Evolutionary conservation across 2,113 vertebrate genomes (phyloP).

Genomic region (Taurulus bubalis): DNA sequence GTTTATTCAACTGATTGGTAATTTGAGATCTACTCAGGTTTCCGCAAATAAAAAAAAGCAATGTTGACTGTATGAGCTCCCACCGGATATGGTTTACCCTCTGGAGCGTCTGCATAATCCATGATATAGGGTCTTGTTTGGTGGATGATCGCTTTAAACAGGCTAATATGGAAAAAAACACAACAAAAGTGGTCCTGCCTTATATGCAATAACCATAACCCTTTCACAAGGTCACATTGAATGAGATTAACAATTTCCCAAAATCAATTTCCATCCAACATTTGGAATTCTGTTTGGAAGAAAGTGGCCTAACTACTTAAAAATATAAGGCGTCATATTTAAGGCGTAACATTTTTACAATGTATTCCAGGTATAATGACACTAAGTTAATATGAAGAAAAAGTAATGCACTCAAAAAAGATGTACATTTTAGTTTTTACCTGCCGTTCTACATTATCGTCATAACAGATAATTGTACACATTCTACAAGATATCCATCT

Average conservation of each 20-base stretch:
- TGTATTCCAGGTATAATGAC: background rate
- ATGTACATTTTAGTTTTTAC: too few species aligned
- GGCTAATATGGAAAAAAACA: background rate
- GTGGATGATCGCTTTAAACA: background rate
- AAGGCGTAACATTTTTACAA: background rate
- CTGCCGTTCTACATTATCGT: background rate
- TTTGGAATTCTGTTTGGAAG: background rate
- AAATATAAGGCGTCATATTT: background rate
- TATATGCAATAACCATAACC: background rate
- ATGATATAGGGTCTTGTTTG: background rate
- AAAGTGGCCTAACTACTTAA: background rate
- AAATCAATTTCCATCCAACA: background rate
- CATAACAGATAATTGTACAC: background rate
- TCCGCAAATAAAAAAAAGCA: background rate
- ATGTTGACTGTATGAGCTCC: background rate
- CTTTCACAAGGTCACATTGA: background rate
- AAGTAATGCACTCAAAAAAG: background rate
- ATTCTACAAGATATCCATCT: background rate
- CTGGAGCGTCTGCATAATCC: background rate
- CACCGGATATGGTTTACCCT: background rate
- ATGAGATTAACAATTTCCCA: background rate
- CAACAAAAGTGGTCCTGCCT: background rate
- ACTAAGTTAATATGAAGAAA: background rate
- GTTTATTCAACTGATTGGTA: constrained; percentile 14
- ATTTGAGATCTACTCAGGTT: constrained; percentile 22